A percentile compares a stretch with the other conserved stretches of the same genome.
Evolutionary conservation across 1,140 invertebrate genomes (phyloP).

Genomic region (Drusus annulatus): DNA sequence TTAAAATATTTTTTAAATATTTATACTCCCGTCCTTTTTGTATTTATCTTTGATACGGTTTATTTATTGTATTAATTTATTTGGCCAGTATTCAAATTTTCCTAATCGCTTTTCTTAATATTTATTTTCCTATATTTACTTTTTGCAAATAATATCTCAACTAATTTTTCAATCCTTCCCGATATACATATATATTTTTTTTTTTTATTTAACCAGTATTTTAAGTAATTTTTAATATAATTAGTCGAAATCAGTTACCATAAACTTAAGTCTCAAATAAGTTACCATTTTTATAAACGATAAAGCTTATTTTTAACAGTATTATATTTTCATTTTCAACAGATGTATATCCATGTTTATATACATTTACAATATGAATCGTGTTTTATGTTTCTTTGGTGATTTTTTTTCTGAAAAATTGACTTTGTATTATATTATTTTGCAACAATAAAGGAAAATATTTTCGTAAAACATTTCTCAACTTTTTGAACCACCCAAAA

Average conservation of each 20-base stretch:
- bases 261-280: constrained; percentile 13
- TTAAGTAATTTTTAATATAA: constrained; percentile 26
- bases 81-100: constrained; percentile 42
- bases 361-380: too few species aligned
- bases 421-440: constrained; percentile 33
- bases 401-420: too few species aligned
- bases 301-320: too few species aligned
- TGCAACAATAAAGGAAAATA: constrained; percentile 55
- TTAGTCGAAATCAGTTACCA: constrained; percentile 54
- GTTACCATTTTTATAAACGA: too few species aligned
- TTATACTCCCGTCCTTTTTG: constrained; percentile 15
- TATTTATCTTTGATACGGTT: not conserved
- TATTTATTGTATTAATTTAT: constrained; percentile 39
- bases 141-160: not conserved
- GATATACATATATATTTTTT: not conserved
- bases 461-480: constrained; percentile 43
- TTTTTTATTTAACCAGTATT: not conserved
- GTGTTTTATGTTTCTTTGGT: too few species aligned
- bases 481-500: not conserved
- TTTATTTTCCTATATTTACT: not conserved
- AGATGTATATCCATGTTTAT: too few species aligned
- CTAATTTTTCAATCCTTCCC: not conserved
- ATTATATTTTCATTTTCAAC: too few species aligned
- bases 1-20: constrained; percentile 42
- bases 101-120: not conserved